Evolutionary conservation across 2,113 vertebrate genomes (phyloP).

Genomic region (Apodemus sylvaticus): DNA sequence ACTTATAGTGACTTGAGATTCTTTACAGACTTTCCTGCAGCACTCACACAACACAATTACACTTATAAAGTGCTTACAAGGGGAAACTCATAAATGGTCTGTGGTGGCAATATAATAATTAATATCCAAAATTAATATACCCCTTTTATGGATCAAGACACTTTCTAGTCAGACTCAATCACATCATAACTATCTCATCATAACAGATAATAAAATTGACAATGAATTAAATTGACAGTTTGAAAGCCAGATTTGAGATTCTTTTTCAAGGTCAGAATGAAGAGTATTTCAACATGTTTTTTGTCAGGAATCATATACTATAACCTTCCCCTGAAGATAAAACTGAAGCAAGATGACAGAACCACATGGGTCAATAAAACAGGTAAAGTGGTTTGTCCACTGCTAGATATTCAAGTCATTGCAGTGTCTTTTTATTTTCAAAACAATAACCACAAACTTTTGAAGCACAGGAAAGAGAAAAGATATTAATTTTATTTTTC

Average conservation of each 20-base stretch:
- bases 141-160: constrained; percentile 1
- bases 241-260: constrained; percentile 38
- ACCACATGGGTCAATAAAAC: constrained; percentile 36
- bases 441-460: constrained; percentile 48
- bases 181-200: constrained; percentile 3
- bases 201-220: constrained; percentile 42
- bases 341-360: constrained; percentile 11
- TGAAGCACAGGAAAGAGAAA: constrained; percentile 36
- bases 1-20: background rate
- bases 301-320: constrained; percentile 31
- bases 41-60: background rate
- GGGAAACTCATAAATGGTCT: background rate
- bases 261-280: constrained; percentile 26
- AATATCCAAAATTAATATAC: background rate
- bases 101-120: background rate
- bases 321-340: constrained; percentile 42
- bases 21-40: background rate
- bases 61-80: background rate
- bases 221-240: constrained; percentile 56
- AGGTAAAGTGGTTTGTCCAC: constrained; percentile 36
- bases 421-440: constrained; percentile 53
- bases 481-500: constrained; percentile 47
- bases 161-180: constrained; percentile 9
- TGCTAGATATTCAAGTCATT: constrained; percentile 57
- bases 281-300: background rate